These are phyloP conservation scores for Ips nitidus DNA, from an alignment of 1,140 invertebrate species.

Conservation along the genomic window DNA sequence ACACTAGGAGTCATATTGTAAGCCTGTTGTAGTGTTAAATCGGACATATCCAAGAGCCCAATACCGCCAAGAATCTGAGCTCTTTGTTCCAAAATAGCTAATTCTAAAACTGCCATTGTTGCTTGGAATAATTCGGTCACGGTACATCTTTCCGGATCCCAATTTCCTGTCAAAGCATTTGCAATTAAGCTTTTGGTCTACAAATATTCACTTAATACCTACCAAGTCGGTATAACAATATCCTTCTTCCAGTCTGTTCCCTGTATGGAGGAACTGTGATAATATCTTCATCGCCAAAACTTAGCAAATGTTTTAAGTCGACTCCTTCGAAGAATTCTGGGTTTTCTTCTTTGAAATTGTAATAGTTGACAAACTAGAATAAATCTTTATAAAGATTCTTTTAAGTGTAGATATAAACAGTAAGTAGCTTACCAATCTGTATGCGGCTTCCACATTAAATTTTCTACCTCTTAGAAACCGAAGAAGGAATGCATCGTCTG, in stretches of 20 bases:
- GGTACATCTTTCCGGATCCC: conserved; percentile 67
- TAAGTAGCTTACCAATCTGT: conserved; percentile 69
- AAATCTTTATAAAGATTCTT: neutral
- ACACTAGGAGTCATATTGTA: conserved; percentile 71
- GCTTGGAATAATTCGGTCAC: conserved; percentile 74
- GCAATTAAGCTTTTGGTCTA: neutral
- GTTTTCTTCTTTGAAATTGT: conserved; percentile 72
- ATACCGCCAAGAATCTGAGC: conserved; percentile 75
- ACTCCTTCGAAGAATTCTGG: conserved; percentile 67
- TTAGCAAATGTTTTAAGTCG: conserved; percentile 63
- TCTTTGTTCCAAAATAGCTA: conserved; percentile 71
- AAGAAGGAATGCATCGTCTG: conserved; percentile 80
- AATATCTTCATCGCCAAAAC: conserved; percentile 70
- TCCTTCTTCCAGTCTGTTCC: conserved; percentile 68
- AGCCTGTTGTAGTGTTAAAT: conserved; percentile 68
- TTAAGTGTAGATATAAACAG: neutral
- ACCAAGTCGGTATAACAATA: conserved; percentile 70
- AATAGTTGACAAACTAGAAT: conserved; percentile 72
- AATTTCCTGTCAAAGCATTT: conserved; percentile 59
- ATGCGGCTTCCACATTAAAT: conserved; percentile 77
- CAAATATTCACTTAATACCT: conserved; percentile 21
- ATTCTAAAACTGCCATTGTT: conserved; percentile 69
- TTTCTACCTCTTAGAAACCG: conserved; percentile 80
- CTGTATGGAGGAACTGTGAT: conserved; percentile 72
- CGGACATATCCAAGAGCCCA: conserved; percentile 72